Conservation (phyloP, 2,888 invertebrate genomes). For the Cryptus armator region DNA sequence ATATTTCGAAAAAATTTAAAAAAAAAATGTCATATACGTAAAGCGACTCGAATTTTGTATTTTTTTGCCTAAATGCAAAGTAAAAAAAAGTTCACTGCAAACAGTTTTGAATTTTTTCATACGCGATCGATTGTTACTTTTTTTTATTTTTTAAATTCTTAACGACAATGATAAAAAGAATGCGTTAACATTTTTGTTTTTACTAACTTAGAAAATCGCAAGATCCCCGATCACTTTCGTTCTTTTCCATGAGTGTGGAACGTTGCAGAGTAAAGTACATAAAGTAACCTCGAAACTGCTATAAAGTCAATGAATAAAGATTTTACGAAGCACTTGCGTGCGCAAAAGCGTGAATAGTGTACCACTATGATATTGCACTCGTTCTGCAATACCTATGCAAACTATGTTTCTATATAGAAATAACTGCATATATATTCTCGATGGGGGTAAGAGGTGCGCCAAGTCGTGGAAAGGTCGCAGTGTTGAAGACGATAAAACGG, state of each 20-base stretch:
- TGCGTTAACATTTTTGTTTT: too few relatives aligned
- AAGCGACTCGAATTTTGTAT: too few relatives aligned
- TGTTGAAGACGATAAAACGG: constrained; percentile 16
- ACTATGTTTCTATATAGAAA: background rate
- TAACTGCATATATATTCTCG: background rate
- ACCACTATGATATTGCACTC: constrained; percentile 19
- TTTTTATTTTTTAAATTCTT: too few relatives aligned
- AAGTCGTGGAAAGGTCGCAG: background rate
- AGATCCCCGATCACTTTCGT: background rate
- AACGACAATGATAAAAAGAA: too few relatives aligned
- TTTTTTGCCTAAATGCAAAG: too few relatives aligned
- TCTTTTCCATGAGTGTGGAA: background rate
- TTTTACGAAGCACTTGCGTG: background rate
- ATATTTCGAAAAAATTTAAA: too few relatives aligned
- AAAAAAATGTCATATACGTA: too few relatives aligned
- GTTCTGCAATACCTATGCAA: constrained; percentile 11
- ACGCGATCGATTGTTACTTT: too few relatives aligned
- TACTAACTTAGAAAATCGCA: background rate
- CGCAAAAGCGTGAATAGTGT: constrained; percentile 7
- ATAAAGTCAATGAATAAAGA: constrained; percentile 12
- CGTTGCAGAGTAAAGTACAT: background rate
- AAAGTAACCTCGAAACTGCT: background rate
- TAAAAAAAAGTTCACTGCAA: too few relatives aligned
- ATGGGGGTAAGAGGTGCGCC: background rate
- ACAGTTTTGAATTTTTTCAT: too few relatives aligned